phyloP scores from a whole-genome alignment of 2,113 vertebrate species.

The Chroicocephalus ridibundus region DNA sequence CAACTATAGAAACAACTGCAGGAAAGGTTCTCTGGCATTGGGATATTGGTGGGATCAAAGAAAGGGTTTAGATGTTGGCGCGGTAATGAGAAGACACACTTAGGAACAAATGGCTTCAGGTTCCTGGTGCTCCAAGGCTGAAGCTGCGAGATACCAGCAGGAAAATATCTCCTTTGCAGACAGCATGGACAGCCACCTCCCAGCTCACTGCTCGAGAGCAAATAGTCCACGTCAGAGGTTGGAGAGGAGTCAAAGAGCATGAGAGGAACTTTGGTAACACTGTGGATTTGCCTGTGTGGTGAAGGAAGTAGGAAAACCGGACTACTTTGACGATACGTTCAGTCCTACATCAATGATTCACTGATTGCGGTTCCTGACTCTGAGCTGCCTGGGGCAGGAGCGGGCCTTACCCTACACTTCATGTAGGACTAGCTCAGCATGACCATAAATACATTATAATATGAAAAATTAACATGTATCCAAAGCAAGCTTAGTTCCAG shows the following conservation, averaged over 20 bases:
- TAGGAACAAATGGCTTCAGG: neutral
- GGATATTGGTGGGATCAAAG: neutral
- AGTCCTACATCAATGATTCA: neutral
- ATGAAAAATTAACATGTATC: neutral
- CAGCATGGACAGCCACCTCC: neutral
- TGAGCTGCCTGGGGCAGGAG: neutral
- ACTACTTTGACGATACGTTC: neutral
- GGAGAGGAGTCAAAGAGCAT: neutral
- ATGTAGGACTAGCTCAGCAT: neutral
- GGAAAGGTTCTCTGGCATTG: neutral
- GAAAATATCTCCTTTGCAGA: neutral
- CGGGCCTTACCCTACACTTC: fast-evolving
- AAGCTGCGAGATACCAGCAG: neutral
- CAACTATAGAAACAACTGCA: neutral
- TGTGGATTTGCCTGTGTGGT: neutral
- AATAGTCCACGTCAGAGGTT: fast-evolving
- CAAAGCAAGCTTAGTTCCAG: neutral
- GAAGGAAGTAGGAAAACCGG: neutral
- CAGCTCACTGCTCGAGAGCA: neutral
- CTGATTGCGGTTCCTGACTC: fast-evolving
- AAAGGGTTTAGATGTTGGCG: neutral
- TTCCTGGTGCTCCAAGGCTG: neutral
- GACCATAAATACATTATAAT: neutral
- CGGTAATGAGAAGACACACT: neutral
- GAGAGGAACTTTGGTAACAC: neutral